These are phyloP conservation scores for cattle (Bos taurus) DNA, from an alignment of 2,113 vertebrate genomes.

Conservation along the genomic window ARS-UCD2.0 NC_037338.1:105049501-105050000, in stretches of 20 bases:
- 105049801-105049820: not conserved
- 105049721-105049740: constrained; percentile 33
- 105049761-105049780: not conserved
- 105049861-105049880: too few relatives aligned
- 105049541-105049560: not conserved
- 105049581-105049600: not conserved
- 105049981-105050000: not conserved
- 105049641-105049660: not conserved
- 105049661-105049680: not conserved
- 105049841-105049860: not conserved
- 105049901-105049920: accelerated
- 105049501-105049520: not conserved
- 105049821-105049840: not conserved
- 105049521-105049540: accelerated
- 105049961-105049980: accelerated
- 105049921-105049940: not conserved
- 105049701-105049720: not conserved
- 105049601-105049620: not conserved
- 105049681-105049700: not conserved
- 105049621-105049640: not conserved
- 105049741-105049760: constrained; percentile 40
- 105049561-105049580: not conserved
- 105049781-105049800: not conserved
- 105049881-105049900: not conserved
- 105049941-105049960: not conserved